phyloP scores from a whole-genome alignment of 1,140 invertebrate genomes.

The Polypedilum pembai region DNA sequence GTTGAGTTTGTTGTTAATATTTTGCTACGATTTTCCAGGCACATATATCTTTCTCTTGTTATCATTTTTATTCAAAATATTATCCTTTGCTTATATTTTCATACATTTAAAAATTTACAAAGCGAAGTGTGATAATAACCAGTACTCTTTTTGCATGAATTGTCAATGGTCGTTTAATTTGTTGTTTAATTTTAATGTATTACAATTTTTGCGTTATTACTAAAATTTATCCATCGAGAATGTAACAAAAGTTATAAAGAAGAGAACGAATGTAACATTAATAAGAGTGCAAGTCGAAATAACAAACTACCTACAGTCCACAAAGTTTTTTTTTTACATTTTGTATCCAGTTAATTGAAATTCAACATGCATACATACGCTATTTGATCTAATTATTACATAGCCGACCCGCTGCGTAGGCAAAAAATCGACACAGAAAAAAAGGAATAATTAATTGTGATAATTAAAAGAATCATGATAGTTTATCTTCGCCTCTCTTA shows the following conservation, averaged over 20 bases:
- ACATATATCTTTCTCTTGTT: background rate
- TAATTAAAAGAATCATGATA: no score
- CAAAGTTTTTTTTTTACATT: background rate
- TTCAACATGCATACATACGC: background rate
- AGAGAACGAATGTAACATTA: background rate
- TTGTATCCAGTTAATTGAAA: background rate
- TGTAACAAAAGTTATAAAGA: background rate
- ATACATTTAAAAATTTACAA: background rate
- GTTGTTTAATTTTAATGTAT: background rate
- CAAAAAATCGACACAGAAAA: background rate
- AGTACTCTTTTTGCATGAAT: background rate
- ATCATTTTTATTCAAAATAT: background rate
- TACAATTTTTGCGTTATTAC: background rate
- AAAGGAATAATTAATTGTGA: no score
- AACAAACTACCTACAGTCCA: background rate
- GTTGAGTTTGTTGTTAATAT: background rate
- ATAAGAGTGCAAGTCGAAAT: background rate
- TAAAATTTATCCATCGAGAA: background rate
- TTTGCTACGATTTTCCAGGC: background rate
- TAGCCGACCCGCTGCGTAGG: constrained; percentile 3
- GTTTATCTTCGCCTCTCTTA: no score
- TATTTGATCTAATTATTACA: background rate
- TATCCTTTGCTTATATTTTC: background rate
- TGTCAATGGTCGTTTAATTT: constrained; percentile 13
- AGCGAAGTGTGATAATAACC: constrained; percentile 1